Evolutionary conservation across 1,140 invertebrate species (phyloP).

Genomic region (Neodiprion pinetum): DNA sequence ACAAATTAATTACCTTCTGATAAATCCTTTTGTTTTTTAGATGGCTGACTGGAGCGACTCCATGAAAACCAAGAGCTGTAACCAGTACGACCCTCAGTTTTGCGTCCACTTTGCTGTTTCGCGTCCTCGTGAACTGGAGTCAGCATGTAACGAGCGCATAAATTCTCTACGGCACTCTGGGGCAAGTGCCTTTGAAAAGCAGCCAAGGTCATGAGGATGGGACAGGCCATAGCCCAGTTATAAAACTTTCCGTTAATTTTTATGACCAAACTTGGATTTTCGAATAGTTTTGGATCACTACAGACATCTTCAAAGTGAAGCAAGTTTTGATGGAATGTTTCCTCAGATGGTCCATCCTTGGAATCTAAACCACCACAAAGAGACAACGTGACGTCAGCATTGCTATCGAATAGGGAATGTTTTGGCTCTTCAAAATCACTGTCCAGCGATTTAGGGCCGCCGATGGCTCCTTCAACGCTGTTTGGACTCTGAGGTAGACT

Average conservation of each 20-base stretch:
- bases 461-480: constrained; percentile 80
- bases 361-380: constrained; percentile 79
- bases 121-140: constrained; percentile 47
- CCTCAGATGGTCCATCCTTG: constrained; percentile 66
- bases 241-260: constrained; percentile 88
- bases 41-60: constrained; percentile 57
- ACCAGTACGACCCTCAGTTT: constrained; percentile 49
- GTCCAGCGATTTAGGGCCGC: constrained; percentile 73
- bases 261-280: constrained; percentile 87
- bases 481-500: constrained; percentile 93
- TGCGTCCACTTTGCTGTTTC: constrained; percentile 43
- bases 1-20: constrained; percentile 30
- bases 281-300: constrained; percentile 78
- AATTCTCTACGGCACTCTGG: constrained; percentile 52
- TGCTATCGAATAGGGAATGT: constrained; percentile 67
- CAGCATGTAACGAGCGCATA: constrained; percentile 58
- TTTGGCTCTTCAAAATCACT: constrained; percentile 83
- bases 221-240: constrained; percentile 87
- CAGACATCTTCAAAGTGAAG: constrained; percentile 86
- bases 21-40: constrained; percentile 45
- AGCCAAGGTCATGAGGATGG: constrained; percentile 84
- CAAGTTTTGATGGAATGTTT: constrained; percentile 77
- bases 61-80: constrained; percentile 70
- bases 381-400: constrained; percentile 74
- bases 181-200: constrained; percentile 85